Conservation (phyloP, 2,113 vertebrate genomes). For the Asarcornis scutulata region DNA sequence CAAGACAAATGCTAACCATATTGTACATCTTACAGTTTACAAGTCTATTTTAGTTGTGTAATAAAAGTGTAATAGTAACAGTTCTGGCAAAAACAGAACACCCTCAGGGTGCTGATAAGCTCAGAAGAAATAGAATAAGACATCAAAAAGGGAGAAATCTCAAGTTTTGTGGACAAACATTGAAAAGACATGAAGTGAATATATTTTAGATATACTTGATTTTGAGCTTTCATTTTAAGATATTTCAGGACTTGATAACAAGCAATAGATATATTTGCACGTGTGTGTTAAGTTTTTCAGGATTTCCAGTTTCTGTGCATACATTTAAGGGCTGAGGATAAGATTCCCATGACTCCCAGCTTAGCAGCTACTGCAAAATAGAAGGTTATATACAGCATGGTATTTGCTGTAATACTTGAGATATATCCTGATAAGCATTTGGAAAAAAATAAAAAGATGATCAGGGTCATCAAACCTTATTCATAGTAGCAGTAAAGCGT, state of each 20-base stretch:
- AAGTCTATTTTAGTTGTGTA: background rate
- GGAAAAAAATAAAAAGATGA: background rate
- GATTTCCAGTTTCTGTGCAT: background rate
- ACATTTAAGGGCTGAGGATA: background rate
- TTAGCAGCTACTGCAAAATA: slow-evolving; percentile 10
- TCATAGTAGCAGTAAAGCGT: background rate
- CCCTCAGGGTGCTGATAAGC: background rate
- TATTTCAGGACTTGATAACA: background rate
- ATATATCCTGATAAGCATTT: background rate
- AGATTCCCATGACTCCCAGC: background rate
- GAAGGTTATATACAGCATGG: background rate
- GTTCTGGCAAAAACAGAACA: background rate
- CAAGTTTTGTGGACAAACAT: background rate
- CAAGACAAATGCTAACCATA: background rate
- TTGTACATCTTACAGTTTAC: background rate
- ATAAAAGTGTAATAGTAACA: background rate
- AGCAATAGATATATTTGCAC: background rate
- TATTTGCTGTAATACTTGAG: slow-evolving; percentile 13
- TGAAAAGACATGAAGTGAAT: background rate
- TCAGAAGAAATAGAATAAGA: background rate
- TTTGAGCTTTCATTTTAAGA: slow-evolving; percentile 1
- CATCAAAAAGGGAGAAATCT: background rate
- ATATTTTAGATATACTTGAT: background rate
- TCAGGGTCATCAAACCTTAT: background rate
- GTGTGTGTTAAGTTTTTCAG: background rate